These are phyloP conservation scores for Drosophila sp. DNA, from an alignment of 1,140 invertebrate genomes.

Conservation along the genomic window DNA sequence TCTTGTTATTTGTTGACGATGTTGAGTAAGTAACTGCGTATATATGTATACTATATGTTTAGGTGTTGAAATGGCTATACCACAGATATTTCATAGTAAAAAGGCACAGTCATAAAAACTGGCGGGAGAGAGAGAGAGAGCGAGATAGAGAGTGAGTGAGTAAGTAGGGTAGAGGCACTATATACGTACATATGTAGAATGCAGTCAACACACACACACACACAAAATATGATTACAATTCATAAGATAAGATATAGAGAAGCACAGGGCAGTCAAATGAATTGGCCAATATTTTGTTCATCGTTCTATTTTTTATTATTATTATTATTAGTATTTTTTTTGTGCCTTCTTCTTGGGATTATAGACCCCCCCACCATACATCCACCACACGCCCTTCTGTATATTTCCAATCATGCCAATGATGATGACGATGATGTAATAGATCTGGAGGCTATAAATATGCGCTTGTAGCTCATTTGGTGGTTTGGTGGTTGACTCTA, in stretches of 20 bases:
- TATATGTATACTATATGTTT: slow-evolving; percentile 16
- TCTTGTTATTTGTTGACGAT: slow-evolving; percentile 48
- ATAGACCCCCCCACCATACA: background rate
- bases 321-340: background rate
- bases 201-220: slow-evolving; percentile 29
- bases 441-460: slow-evolving; percentile 10
- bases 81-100: slow-evolving; percentile 8
- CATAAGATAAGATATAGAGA: slow-evolving; percentile 33
- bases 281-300: slow-evolving; percentile 6
- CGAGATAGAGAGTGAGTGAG: slow-evolving; percentile 7
- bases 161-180: slow-evolving; percentile 23
- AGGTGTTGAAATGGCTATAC: slow-evolving; percentile 67
- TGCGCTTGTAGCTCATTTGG: background rate
- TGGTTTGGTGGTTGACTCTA: background rate
- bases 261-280: background rate
- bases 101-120: slow-evolving; percentile 35
- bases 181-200: slow-evolving; percentile 4
- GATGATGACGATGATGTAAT: slow-evolving; percentile 24
- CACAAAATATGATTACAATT: slow-evolving; percentile 23
- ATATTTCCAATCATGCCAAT: slow-evolving; percentile 14
- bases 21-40: slow-evolving; percentile 60
- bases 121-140: slow-evolving; percentile 8
- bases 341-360: slow-evolving; percentile 8
- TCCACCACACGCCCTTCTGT: background rate
- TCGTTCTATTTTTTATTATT: slow-evolving; percentile 1